A percentile compares a stretch with the other conserved stretches of the same genome.
Evolutionary conservation across 2,888 invertebrate species (phyloP).

Genomic region (Bembecia ichneumoniformis): DNA sequence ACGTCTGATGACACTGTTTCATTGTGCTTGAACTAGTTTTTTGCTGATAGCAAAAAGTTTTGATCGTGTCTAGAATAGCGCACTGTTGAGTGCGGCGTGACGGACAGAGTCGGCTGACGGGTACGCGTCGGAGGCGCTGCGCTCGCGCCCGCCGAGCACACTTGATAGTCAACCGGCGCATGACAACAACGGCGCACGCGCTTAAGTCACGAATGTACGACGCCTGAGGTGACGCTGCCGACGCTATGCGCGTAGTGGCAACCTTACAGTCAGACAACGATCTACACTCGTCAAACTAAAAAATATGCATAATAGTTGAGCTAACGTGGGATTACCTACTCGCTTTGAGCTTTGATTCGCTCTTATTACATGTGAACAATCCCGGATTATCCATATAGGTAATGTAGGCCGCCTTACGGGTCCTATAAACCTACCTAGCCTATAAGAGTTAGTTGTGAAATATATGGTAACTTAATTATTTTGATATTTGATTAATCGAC

Average conservation of each 20-base stretch:
- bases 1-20: background rate
- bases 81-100: constrained; percentile 25
- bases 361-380: no score
- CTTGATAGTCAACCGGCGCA: constrained; percentile 64
- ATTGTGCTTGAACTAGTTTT: background rate
- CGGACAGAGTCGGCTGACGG: constrained; percentile 9
- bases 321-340: no score
- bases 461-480: no score
- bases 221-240: constrained; percentile 42
- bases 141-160: constrained; percentile 21
- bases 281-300: constrained; percentile 17
- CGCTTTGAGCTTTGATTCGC: no score
- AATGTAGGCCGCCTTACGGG: no score
- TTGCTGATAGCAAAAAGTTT: background rate
- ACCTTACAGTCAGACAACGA: constrained; percentile 32
- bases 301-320: no score
- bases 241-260: constrained; percentile 23
- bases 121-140: background rate
- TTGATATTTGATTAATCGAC: no score
- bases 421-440: no score
- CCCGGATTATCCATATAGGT: no score
- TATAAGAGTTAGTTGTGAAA: no score
- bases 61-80: constrained; percentile 3
- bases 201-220: constrained; percentile 45
- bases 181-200: constrained; percentile 58